Conservation (phyloP, 2,113 vertebrate species). For the Girardinichthys multiradiatus region DNA sequence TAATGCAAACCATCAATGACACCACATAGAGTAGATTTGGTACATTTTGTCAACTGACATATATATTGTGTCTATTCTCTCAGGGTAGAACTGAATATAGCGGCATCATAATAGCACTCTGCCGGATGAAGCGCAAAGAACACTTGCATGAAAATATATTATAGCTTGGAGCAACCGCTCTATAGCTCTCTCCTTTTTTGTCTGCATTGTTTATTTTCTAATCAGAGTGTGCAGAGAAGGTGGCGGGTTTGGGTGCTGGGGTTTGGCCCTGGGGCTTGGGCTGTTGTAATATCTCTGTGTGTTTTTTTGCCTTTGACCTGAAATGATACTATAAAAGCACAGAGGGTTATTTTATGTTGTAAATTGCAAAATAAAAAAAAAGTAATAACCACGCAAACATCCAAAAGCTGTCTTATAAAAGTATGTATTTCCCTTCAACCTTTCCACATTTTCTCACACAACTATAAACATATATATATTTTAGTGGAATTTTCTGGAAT, state of each 20-base stretch:
- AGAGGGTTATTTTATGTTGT: conserved; percentile 29
- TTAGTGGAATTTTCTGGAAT: too few relatives aligned
- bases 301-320: conserved; percentile 65
- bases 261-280: conserved; percentile 56
- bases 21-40: conserved; percentile 38
- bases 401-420: too few relatives aligned
- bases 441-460: too few relatives aligned
- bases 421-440: background rate
- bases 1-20: conserved; percentile 59
- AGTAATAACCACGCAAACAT: conserved; percentile 45
- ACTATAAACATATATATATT: too few relatives aligned
- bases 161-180: conserved; percentile 73
- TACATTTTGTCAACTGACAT: conserved; percentile 69
- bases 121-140: conserved; percentile 66
- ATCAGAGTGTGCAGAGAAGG: conserved; percentile 66
- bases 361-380: conserved; percentile 38
- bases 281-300: conserved; percentile 60
- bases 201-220: conserved; percentile 70
- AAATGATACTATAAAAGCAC: conserved; percentile 51
- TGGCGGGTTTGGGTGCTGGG: conserved; percentile 39
- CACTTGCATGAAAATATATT: conserved; percentile 75
- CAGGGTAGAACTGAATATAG: conserved; percentile 69
- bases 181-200: conserved; percentile 42
- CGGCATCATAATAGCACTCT: conserved; percentile 69
- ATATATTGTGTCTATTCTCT: conserved; percentile 66